phyloP scores from a whole-genome alignment of 2,113 vertebrate species.

The Orycteropus afer region DNA sequence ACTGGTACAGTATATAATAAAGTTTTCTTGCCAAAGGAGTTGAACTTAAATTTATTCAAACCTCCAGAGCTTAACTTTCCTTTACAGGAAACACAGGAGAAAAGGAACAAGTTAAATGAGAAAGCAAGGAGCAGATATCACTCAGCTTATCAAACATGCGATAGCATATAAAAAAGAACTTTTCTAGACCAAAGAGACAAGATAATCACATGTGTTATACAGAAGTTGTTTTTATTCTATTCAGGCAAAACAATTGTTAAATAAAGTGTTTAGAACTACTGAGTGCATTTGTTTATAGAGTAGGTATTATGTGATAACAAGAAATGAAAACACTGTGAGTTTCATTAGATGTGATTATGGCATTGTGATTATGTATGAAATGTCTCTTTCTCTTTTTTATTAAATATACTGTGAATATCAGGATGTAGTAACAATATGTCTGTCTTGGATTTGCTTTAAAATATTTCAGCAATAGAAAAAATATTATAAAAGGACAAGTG shows the following conservation, averaged over 20 bases:
- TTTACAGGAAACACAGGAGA: not conserved
- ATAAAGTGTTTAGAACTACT: not conserved
- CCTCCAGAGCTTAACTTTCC: not conserved
- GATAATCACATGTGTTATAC: not conserved
- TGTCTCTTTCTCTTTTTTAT: not conserved
- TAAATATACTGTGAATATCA: not conserved
- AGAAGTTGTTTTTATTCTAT: not conserved
- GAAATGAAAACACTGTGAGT: not conserved
- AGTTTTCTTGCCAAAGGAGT: not conserved
- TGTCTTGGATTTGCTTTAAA: conserved; percentile 1
- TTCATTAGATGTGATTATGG: not conserved
- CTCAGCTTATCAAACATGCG: not conserved
- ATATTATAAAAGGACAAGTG: not conserved
- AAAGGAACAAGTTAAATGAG: not conserved
- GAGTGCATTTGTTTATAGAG: not conserved
- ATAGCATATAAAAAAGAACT: not conserved
- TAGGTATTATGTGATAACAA: not conserved
- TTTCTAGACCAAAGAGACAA: not conserved
- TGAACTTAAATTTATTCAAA: not conserved
- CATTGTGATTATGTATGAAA: not conserved
- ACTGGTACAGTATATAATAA: not conserved
- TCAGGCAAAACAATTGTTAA: not conserved
- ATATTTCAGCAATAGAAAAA: not conserved
- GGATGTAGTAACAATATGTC: not conserved
- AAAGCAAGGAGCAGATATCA: not conserved